Evolutionary conservation across 2,888 invertebrate genomes (phyloP).

Genomic region (Argyresthia goedartella): DNA sequence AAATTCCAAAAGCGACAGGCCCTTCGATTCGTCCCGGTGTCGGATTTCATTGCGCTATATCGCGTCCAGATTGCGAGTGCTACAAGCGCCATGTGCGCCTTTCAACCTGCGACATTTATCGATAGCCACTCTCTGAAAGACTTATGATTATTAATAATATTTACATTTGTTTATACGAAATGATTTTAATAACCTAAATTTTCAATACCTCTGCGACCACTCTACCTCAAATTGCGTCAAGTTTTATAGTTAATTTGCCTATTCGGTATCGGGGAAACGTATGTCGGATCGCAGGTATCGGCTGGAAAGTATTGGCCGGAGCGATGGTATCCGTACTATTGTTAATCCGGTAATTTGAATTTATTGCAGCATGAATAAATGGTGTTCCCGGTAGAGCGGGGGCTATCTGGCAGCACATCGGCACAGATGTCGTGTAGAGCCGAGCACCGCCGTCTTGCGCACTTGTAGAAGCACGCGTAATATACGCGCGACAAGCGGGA

Average conservation of each 20-base stretch:
- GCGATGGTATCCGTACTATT: conserved; percentile 65
- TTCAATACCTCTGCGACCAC: conserved; percentile 3
- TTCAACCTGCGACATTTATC: conserved; percentile 43
- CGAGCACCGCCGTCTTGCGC: conserved; percentile 14
- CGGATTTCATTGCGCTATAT: conserved; percentile 65
- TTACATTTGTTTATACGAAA: background rate
- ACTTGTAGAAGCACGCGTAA: background rate
- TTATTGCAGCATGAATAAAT: conserved; percentile 69
- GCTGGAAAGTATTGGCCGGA: conserved; percentile 35
- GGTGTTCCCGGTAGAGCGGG: conserved; percentile 39
- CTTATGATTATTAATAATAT: conserved; percentile 1
- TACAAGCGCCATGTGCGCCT: conserved; percentile 44
- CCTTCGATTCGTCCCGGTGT: conserved; percentile 68
- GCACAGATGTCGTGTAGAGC: conserved; percentile 34
- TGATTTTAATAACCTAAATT: conserved; percentile 3
- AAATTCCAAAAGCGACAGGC: conserved; percentile 67
- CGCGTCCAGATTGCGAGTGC: conserved; percentile 18
- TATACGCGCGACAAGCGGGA: conserved; percentile 10
- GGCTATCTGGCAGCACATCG: conserved; percentile 59
- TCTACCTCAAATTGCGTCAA: conserved; percentile 8
- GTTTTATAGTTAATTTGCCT: conserved; percentile 7
- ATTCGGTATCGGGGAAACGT: conserved; percentile 24
- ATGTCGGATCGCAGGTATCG: conserved; percentile 27
- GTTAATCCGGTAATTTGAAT: conserved; percentile 72
- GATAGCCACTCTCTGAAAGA: conserved; percentile 33